phyloP scores from a whole-genome alignment of 2,888 invertebrate species.

The Lagria hirta region DNA sequence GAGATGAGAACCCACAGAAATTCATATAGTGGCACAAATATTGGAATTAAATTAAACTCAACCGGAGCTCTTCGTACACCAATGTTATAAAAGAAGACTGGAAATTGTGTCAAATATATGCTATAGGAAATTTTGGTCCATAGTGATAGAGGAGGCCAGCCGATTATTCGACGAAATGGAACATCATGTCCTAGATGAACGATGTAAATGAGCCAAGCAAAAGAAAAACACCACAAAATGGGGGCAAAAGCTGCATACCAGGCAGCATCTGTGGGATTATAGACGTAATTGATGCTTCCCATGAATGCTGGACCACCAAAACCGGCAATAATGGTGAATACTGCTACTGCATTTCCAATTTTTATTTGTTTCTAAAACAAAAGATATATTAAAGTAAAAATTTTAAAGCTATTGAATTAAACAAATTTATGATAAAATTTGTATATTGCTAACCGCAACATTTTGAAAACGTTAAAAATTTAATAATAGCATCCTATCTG shows the following conservation, averaged over 20 bases:
- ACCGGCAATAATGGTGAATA: constrained; percentile 57
- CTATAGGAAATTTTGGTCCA: constrained; percentile 71
- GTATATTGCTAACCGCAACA: no score
- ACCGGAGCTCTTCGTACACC: constrained; percentile 62
- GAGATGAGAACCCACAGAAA: constrained; percentile 58
- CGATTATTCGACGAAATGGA: constrained; percentile 57
- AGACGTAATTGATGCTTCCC: constrained; percentile 63
- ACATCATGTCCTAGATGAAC: constrained; percentile 64
- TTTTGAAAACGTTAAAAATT: no score
- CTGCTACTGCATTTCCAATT: constrained; percentile 60
- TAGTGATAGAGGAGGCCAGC: constrained; percentile 64
- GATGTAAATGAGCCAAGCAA: constrained; percentile 68
- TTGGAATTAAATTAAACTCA: constrained; percentile 60
- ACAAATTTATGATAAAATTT: no score
- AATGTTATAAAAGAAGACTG: constrained; percentile 70
- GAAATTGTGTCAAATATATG: constrained; percentile 70
- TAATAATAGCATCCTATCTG: not conserved
- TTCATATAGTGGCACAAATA: constrained; percentile 64
- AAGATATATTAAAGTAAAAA: no score
- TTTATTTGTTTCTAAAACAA: constrained; percentile 54
- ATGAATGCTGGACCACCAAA: constrained; percentile 65
- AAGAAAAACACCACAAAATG: constrained; percentile 67
- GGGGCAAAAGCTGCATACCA: constrained; percentile 71
- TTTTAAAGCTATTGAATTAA: no score
- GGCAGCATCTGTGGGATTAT: constrained; percentile 65